phyloP scores from a whole-genome alignment of 2,113 vertebrate genomes.

The Ictalurus furcatus region DNA sequence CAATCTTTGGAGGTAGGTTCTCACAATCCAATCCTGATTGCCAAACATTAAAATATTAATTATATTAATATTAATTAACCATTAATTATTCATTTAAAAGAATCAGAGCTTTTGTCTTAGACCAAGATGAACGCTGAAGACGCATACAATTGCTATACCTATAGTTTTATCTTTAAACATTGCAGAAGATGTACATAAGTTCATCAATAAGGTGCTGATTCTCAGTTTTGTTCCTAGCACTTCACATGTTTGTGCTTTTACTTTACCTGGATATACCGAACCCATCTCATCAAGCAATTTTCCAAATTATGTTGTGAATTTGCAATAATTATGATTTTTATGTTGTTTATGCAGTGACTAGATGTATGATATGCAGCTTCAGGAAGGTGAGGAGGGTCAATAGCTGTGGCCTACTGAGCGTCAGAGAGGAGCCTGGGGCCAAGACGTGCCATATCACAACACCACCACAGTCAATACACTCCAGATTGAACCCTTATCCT shows the following conservation, averaged over 20 bases:
- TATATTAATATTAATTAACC: too few relatives aligned
- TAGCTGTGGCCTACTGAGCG: conserved; percentile 66
- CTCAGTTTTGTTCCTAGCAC: not conserved
- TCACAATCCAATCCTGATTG: not conserved
- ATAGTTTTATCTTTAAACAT: not conserved
- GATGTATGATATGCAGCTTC: conserved; percentile 35
- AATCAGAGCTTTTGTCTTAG: not conserved
- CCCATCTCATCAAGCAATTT: not conserved
- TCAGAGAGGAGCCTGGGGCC: conserved; percentile 72
- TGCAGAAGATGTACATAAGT: not conserved
- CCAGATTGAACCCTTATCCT: conserved; percentile 73
- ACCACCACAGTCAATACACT: conserved; percentile 75
- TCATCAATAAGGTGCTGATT: not conserved
- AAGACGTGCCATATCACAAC: conserved; percentile 71
- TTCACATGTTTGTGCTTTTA: not conserved
- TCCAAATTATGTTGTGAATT: not conserved
- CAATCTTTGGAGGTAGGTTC: not conserved
- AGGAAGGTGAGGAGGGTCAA: conserved; percentile 76
- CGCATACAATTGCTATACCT: not conserved
- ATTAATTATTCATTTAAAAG: not conserved
- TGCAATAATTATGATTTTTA: not conserved
- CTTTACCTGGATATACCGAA: not conserved
- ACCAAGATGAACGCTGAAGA: not conserved
- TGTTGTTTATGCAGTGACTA: not conserved
- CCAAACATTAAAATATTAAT: not conserved